Conservation (phyloP, 2,888 invertebrate species). For the Crematogaster levior region DNA sequence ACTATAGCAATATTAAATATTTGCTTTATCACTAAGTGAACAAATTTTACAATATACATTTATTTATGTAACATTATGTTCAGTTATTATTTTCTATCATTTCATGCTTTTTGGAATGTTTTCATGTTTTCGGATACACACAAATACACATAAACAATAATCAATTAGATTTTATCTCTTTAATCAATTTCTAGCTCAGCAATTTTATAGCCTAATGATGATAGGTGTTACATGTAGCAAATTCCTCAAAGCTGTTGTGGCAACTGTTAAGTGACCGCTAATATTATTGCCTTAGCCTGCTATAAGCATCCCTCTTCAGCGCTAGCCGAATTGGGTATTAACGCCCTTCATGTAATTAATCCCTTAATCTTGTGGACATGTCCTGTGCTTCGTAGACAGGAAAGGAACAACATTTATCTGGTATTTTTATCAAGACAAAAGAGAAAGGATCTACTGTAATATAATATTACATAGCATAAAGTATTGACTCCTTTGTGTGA, state of each 20-base stretch:
- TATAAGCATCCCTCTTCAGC: conserved; percentile 76
- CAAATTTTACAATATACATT: background rate
- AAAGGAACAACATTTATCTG: conserved; percentile 52
- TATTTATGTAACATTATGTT: background rate
- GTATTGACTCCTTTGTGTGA: background rate
- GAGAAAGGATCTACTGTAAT: background rate
- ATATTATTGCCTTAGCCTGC: conserved; percentile 71
- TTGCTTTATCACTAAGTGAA: background rate
- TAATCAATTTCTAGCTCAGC: background rate
- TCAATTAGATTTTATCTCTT: background rate
- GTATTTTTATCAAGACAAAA: background rate
- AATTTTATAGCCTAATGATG: background rate
- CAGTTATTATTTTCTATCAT: background rate
- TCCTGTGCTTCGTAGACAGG: conserved; percentile 62
- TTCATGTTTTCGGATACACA: no score
- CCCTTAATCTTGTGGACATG: conserved; percentile 83
- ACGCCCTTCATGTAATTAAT: conserved; percentile 84
- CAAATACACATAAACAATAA: background rate
- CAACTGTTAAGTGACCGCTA: conserved; percentile 62
- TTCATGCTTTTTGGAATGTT: background rate
- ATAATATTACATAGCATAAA: background rate
- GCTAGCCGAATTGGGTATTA: conserved; percentile 82
- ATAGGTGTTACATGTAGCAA: background rate
- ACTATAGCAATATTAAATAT: conserved; percentile 20
- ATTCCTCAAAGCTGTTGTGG: conserved; percentile 23